Conservation (phyloP, 2,888 invertebrate genomes). For the Drosophila fungiperda region DNA sequence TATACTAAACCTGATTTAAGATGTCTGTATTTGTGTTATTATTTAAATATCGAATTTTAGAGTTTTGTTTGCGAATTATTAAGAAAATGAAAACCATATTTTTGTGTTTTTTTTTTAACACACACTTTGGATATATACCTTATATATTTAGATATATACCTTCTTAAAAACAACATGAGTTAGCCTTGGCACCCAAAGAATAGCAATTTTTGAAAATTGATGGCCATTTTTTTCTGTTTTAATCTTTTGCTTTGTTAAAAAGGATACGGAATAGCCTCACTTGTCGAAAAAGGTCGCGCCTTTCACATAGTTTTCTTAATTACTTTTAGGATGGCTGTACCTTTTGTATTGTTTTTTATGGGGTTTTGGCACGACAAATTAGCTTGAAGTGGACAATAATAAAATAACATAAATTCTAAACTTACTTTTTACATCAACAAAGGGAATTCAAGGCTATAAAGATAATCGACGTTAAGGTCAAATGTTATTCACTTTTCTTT, state of each 20-base stretch:
- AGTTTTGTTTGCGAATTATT: not conserved
- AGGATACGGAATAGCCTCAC: not conserved
- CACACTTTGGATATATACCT: not conserved
- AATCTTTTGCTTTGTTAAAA: not conserved
- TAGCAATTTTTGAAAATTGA: not conserved
- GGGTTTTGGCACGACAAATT: slow-evolving; percentile 32
- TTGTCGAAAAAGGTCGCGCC: not conserved
- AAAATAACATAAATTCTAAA: slow-evolving; percentile 6
- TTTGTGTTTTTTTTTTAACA: too few relatives aligned
- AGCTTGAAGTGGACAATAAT: slow-evolving; percentile 12
- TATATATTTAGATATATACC: not conserved
- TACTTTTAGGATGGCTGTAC: slow-evolving; percentile 14
- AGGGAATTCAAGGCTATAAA: slow-evolving; percentile 14
- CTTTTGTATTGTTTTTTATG: slow-evolving; percentile 33
- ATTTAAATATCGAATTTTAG: not conserved
- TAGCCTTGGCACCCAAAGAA: not conserved
- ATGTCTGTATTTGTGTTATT: not conserved
- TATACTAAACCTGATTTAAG: not conserved
- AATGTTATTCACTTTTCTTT: slow-evolving; percentile 11
- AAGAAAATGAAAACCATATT: not conserved
- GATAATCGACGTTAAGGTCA: not conserved
- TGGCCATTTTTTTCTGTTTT: not conserved
- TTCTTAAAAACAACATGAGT: not conserved
- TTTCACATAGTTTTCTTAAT: slow-evolving; percentile 11
- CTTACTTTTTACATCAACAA: slow-evolving; percentile 1